Conservation (phyloP, 2,113 vertebrate genomes). For the Muntiacus reevesi region DNA sequence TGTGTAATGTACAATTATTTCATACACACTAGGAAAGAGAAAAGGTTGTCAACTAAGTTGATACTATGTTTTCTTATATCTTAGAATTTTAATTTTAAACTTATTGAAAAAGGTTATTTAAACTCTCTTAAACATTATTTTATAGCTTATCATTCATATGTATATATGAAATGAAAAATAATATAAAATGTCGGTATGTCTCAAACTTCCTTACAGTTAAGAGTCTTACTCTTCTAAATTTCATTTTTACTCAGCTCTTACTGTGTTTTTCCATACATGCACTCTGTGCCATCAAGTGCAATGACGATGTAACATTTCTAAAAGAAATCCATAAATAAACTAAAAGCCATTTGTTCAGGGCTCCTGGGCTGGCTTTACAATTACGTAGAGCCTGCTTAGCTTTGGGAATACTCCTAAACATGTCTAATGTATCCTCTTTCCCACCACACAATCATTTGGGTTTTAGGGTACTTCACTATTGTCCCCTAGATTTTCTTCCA, state of each 20-base stretch:
- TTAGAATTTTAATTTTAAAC: neutral
- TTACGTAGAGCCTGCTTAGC: neutral
- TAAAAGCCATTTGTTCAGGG: neutral
- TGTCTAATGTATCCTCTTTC: neutral
- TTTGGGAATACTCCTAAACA: neutral
- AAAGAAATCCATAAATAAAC: neutral
- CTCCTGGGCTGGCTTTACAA: neutral
- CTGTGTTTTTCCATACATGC: neutral
- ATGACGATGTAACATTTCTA: neutral
- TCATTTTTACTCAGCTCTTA: neutral
- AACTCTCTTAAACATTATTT: neutral
- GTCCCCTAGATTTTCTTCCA: neutral
- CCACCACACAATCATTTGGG: neutral
- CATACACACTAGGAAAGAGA: neutral
- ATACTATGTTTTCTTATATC: neutral
- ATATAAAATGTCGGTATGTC: neutral
- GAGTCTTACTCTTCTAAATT: neutral
- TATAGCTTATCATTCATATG: neutral
- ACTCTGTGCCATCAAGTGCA: neutral
- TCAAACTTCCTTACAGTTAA: neutral
- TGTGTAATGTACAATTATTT: neutral
- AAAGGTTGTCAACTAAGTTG: neutral
- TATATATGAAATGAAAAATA: neutral
- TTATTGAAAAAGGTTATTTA: neutral
- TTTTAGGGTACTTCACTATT: neutral